Conservation (phyloP, 2,888 invertebrate species). For the Phania funesta region DNA sequence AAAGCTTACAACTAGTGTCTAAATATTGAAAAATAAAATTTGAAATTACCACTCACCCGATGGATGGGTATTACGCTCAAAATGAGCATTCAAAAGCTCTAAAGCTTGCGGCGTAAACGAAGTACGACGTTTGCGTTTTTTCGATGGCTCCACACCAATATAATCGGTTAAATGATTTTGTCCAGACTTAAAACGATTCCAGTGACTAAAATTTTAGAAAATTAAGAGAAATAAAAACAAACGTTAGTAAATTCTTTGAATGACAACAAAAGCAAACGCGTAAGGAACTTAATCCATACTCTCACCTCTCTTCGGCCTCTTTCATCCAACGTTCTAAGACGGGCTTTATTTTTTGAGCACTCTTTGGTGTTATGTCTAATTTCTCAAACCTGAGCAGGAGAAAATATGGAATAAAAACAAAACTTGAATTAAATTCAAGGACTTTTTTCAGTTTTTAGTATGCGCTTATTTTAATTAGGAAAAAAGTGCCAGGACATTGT, state of each 20-base stretch:
- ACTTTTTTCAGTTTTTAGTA: slow-evolving; percentile 63
- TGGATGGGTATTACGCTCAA: slow-evolving; percentile 98
- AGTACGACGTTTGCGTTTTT: slow-evolving; percentile 97
- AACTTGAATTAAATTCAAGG: slow-evolving; percentile 21
- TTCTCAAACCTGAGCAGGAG: slow-evolving; percentile 93
- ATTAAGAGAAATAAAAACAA: slow-evolving; percentile 50
- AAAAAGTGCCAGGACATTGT: slow-evolving; percentile 86
- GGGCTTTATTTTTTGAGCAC: slow-evolving; percentile 99
- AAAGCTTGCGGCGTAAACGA: slow-evolving; percentile 98
- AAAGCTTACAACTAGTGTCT: background rate
- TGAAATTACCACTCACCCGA: slow-evolving; percentile 87
- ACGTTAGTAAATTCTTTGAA: slow-evolving; percentile 60
- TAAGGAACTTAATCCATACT: slow-evolving; percentile 79
- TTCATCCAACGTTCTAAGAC: slow-evolving; percentile 99
- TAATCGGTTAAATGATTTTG: slow-evolving; percentile 97
- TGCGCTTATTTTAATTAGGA: slow-evolving; percentile 67
- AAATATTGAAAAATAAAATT: slow-evolving; percentile 49
- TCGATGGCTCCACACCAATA: slow-evolving; percentile 97
- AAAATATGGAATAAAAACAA: slow-evolving; percentile 37
- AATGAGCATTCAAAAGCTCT: slow-evolving; percentile 96
- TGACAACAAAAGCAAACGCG: slow-evolving; percentile 67
- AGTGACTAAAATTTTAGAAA: slow-evolving; percentile 79
- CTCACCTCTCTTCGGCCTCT: slow-evolving; percentile 97
- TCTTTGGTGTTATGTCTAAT: slow-evolving; percentile 99
- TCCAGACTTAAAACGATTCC: slow-evolving; percentile 93